Base-by-base conservation (phyloP, 2,113 vertebrate genomes). In the Meriones unguiculatus region DNA sequence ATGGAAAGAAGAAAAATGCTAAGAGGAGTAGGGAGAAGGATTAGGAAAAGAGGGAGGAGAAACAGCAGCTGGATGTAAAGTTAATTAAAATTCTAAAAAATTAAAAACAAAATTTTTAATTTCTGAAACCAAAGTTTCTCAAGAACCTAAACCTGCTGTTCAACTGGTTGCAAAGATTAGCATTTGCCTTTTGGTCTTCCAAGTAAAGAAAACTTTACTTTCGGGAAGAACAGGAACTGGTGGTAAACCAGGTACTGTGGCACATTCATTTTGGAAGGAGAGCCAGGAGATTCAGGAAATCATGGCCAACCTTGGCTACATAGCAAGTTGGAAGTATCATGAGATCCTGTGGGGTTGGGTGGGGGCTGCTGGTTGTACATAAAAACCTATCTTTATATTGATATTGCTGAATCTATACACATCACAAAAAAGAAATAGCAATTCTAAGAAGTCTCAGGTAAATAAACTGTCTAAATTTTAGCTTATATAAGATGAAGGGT, bases 401-500 rank as follows among this genome's bases (percentile, higher is more conserved):
- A 84, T 78, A 90, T 57, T 87, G 46, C n/a, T 69, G 15, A 75
- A 59, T 65, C 70, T 38, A 91, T 41, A 54, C 46, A 41, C 35
- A 94, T 87, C 78, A 76, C 8, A 11, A 89, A 96, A 92, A 73
- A 72, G 7, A 78, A 91, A 70, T n/a, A 85, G 41, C 52, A 95
- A 85, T 96, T 93, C 28, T 96, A 41, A 94, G 20, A 46, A 4
- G 6, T 84, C 14, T 90, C 28, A 41, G 15, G 41, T 88, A 41
- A 3, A 54, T 0, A 91, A 6, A 20, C 15, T 86, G 30, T 87
- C 4, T 96, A 94, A 3, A 96, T 67, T 87, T 84, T 65, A 73
- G 10, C 20, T 38, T 62, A 75, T 20, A 4, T 22, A 65, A 28
- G 7, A 10, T 17, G 15, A 57, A 57, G 15, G 15, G 15, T 57